Conservation (phyloP, 53 echinoderm and acorn worm species). For the Holothuria scabra region DNA sequence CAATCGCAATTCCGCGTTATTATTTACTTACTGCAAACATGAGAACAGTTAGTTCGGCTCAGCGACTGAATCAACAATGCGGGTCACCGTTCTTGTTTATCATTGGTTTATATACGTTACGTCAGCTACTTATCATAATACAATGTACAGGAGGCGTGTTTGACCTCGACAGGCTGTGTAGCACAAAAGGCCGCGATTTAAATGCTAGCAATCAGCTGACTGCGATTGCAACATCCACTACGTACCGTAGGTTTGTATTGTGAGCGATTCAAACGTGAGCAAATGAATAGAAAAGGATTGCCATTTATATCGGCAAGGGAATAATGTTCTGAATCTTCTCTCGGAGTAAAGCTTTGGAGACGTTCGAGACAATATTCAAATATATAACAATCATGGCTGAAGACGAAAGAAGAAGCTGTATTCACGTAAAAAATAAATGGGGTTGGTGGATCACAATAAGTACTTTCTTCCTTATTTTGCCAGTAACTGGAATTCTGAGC, state of each 20-base stretch:
- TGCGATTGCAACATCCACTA: slow-evolving; percentile 39
- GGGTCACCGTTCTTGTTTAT: neutral
- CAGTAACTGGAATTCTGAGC: slow-evolving; percentile 89
- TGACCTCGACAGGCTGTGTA: neutral
- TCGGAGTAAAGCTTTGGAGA: too few species aligned
- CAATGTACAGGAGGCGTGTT: slow-evolving; percentile 10
- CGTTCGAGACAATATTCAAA: too few species aligned
- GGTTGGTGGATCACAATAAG: slow-evolving; percentile 92
- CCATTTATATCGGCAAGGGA: too few species aligned
- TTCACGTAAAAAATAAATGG: slow-evolving; percentile 80
- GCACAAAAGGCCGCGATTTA: neutral
- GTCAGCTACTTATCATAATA: slow-evolving; percentile 44
- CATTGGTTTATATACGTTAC: slow-evolving; percentile 6
- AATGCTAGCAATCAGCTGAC: slow-evolving; percentile 26
- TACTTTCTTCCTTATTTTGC: slow-evolving; percentile 85
- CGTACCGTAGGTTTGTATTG: too few species aligned
- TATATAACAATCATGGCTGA: too few species aligned
- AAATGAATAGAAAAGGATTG: too few species aligned
- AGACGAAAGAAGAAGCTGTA: neutral
- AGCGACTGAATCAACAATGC: neutral
- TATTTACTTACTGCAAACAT: too few species aligned
- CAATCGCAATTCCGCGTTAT: too few species aligned
- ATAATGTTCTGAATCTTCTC: too few species aligned
- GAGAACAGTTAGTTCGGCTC: too few species aligned
- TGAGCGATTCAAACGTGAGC: too few species aligned